Percentiles rank a stretch among this genome's conserved stretches.
phyloP scores from a whole-genome alignment of 2,113 vertebrate species.

The Callopanchax toddi region DNA sequence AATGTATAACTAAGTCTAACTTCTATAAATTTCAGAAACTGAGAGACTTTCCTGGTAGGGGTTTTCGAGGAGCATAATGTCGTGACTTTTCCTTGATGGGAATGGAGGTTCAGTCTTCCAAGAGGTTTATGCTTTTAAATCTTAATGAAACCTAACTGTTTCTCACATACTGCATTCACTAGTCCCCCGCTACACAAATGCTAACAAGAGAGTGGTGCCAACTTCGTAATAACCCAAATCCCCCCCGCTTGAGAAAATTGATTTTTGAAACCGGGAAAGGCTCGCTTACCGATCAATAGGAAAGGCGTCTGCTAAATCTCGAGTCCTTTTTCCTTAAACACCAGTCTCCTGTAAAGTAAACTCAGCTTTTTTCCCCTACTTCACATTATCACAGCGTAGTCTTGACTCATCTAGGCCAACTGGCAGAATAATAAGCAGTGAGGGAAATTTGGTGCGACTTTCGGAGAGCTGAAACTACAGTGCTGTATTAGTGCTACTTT shows the following conservation, averaged over 20 bases:
- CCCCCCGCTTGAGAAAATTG: background rate
- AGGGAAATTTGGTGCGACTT: constrained; percentile 54
- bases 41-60: no score
- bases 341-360: background rate
- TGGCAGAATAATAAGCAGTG: constrained; percentile 55
- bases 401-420: constrained; percentile 60
- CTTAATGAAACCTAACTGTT: constrained; percentile 28
- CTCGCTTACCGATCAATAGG: constrained; percentile 31
- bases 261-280: background rate
- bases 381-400: constrained; percentile 24
- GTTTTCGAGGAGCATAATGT: no score
- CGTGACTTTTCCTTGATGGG: no score
- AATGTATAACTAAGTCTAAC: no score
- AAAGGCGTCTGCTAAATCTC: constrained; percentile 19
- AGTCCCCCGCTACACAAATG: background rate
- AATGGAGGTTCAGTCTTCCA: no score
- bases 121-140: background rate
- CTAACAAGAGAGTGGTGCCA: background rate
- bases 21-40: no score
- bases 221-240: constrained; percentile 7
- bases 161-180: constrained; percentile 1
- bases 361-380: constrained; percentile 1
- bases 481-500: constrained; percentile 65
- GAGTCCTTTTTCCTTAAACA: constrained; percentile 5
- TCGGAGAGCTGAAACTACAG: constrained; percentile 54